A percentile compares a stretch with the other conserved stretches of the same genome.
These are phyloP conservation scores for Aurelia aurita complex sp. Pacific DNA, from an alignment of 30 jellyfish, hydroid and myxozoan species.

Conservation along the genomic window DNA sequence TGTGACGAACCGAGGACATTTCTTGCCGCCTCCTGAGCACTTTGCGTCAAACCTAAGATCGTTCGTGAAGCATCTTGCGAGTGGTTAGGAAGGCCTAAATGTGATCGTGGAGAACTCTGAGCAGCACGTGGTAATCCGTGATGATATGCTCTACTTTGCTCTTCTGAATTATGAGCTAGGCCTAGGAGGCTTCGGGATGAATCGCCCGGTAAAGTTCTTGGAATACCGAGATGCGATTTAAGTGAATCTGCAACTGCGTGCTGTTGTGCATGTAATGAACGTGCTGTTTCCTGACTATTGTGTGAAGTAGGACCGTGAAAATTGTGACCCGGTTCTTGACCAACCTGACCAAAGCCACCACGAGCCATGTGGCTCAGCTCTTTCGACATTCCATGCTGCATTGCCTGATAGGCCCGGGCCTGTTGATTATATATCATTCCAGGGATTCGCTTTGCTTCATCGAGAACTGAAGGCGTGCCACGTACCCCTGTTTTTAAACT, in stretches of 20 bases:
- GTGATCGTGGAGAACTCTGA: slow-evolving; percentile 59
- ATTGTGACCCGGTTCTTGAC: slow-evolving; percentile 45
- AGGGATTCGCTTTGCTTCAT: slow-evolving; percentile 47
- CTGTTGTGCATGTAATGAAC: slow-evolving; percentile 32
- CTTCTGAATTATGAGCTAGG: slow-evolving; percentile 38
- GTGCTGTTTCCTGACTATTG: slow-evolving; percentile 46
- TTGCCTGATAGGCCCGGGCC: slow-evolving; percentile 38
- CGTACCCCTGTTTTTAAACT: slow-evolving; percentile 41
- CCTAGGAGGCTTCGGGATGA: slow-evolving; percentile 42
- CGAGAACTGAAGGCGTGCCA: slow-evolving; percentile 35
- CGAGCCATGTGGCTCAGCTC: slow-evolving; percentile 35
- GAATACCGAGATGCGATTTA: slow-evolving; percentile 48
- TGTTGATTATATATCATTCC: slow-evolving; percentile 56
- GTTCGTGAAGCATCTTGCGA: slow-evolving; percentile 70
- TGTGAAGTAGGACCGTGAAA: slow-evolving; percentile 52
- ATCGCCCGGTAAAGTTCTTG: slow-evolving; percentile 42
- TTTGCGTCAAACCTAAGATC: slow-evolving; percentile 54
- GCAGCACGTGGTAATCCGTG: slow-evolving; percentile 46
- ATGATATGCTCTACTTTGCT: slow-evolving; percentile 36
- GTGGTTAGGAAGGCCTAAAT: slow-evolving; percentile 40
- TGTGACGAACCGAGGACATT: slow-evolving; percentile 55
- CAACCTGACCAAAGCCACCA: slow-evolving; percentile 35
- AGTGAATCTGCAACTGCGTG: slow-evolving; percentile 60
- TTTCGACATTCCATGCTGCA: slow-evolving; percentile 50
- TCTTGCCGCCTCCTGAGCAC: slow-evolving; percentile 67